phyloP scores from a whole-genome alignment of 2,797 vertebrate species.

The Coregonus sp. region DNA sequence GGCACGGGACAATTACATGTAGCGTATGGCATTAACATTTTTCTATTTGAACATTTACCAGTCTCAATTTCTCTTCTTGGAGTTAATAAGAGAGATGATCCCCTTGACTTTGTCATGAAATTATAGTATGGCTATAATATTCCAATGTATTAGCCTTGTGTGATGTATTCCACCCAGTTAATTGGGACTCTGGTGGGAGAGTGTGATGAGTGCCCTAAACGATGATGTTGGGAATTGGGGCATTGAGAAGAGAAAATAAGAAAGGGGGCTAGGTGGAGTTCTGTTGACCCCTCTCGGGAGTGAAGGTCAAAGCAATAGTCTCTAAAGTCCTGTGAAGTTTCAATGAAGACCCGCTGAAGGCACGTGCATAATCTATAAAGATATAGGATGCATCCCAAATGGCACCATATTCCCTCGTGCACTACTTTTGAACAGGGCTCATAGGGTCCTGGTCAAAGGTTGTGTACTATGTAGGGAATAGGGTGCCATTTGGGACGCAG shows the following conservation, averaged over 20 bases:
- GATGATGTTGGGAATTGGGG: slow-evolving; percentile 41
- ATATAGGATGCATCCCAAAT: too few species aligned
- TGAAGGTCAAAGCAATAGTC: background rate
- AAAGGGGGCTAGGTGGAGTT: background rate
- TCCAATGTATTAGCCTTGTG: slow-evolving; percentile 98
- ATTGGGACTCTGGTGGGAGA: slow-evolving; percentile 82
- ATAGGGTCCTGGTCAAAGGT: too few species aligned
- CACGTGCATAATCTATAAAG: background rate
- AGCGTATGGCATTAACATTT: slow-evolving; percentile 95
- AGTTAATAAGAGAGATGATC: slow-evolving; percentile 99
- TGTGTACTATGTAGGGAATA: too few species aligned
- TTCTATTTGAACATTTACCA: slow-evolving; percentile 99
- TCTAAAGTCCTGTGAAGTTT: background rate
- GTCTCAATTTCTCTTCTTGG: slow-evolving; percentile 93
- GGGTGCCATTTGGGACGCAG: too few species aligned
- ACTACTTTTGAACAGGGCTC: too few species aligned
- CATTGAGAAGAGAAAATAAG: background rate
- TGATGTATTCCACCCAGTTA: slow-evolving; percentile 98
- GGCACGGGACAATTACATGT: slow-evolving; percentile 95
- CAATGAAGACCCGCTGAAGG: background rate
- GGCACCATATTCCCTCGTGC: too few species aligned
- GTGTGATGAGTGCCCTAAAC: slow-evolving; percentile 58
- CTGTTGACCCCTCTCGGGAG: slow-evolving; percentile 18
- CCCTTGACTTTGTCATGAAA: slow-evolving; percentile 99
- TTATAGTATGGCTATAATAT: slow-evolving; percentile 99